Evolutionary conservation across 2,888 invertebrate species (phyloP).

Genomic region (Luperina testacea): DNA sequence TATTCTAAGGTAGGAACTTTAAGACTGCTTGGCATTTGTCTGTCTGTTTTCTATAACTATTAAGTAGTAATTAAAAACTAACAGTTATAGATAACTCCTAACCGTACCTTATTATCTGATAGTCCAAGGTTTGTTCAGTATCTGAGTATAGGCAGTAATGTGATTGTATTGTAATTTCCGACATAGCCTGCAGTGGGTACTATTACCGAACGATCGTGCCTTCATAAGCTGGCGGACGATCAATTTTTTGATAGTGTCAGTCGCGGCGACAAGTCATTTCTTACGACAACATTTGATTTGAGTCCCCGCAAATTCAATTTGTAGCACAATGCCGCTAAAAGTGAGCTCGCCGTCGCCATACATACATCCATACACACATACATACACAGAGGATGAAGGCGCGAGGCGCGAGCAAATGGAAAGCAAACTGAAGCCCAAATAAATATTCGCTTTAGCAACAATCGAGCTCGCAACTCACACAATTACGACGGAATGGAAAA

Average conservation of each 20-base stretch:
- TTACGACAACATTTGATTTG: conserved; percentile 87
- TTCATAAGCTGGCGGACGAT: conserved; percentile 74
- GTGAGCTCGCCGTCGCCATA: conserved; percentile 51
- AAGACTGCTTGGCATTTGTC: background rate
- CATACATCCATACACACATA: conserved; percentile 29
- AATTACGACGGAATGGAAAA: conserved; percentile 89
- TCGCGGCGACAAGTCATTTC: conserved; percentile 85
- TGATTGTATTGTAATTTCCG: conserved; percentile 45
- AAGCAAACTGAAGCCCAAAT: conserved; percentile 87
- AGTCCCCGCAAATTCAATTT: conserved; percentile 87
- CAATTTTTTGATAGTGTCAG: conserved; percentile 89
- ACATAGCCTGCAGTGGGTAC: conserved; percentile 33
- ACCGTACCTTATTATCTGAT: background rate
- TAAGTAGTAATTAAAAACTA: no score
- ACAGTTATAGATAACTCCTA: background rate
- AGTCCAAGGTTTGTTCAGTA: background rate
- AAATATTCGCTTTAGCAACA: conserved; percentile 89
- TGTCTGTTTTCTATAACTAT: background rate
- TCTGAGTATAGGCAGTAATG: conserved; percentile 18
- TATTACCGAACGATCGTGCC: conserved; percentile 38
- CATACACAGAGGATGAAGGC: conserved; percentile 42
- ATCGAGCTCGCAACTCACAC: conserved; percentile 88
- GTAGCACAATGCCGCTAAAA: conserved; percentile 80
- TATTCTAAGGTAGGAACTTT: background rate
- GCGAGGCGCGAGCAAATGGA: conserved; percentile 73